Evolutionary conservation across 2,888 invertebrate species (phyloP), one percentile per base, ranked within the genome.

Genomic region (Merodon equestris): DNA sequence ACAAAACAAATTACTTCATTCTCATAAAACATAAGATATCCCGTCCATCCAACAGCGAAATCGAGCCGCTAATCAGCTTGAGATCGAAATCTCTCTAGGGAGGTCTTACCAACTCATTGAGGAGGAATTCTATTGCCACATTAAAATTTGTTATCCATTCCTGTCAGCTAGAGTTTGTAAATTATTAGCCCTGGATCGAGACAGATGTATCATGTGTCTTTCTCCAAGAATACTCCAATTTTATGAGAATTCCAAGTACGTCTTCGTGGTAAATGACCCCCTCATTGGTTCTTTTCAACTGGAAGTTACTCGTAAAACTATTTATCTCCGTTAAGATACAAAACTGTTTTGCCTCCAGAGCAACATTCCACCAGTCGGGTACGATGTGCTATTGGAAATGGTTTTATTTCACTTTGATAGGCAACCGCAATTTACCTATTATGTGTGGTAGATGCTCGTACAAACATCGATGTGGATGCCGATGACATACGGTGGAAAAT

Each of bases 201-300:
- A 27, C 48, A 51, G 60, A 66, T 61, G 56, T 50, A 76, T 76
- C 9, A 45, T 27, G 27, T 27, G 7, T 27, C 9, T 14, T n/a
- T 50, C 54, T 45, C 60, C 64, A 38, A 15, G 60, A 71, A 72
- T 56, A 72, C 44, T 36, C 13, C 14, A 60, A n/a, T 76, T 76
- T 76, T 72, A 76, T 77, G 76, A 56, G 50, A 60, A 72, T 77
- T 77, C 72, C 66, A 56, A 66, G 76, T 71, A 71, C n/a, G 19
- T 50, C 18, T 12, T 34, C 38, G 4, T 36, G 19, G 38, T 5
- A 53, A 60, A 51, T 56, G 76, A 77, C 76, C 72, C 56, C 66
- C 76, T 45, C 72, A 77, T 19, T 51, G 27, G 72, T n/a, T 51
- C 54, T 68, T 19, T 48, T 17, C 48, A 57, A 27, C 27, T 7